Percentiles rank a stretch among this genome's conserved stretches.
Evolutionary conservation across 2,888 invertebrate species (phyloP).

Genomic region (Pollenia labialis): DNA sequence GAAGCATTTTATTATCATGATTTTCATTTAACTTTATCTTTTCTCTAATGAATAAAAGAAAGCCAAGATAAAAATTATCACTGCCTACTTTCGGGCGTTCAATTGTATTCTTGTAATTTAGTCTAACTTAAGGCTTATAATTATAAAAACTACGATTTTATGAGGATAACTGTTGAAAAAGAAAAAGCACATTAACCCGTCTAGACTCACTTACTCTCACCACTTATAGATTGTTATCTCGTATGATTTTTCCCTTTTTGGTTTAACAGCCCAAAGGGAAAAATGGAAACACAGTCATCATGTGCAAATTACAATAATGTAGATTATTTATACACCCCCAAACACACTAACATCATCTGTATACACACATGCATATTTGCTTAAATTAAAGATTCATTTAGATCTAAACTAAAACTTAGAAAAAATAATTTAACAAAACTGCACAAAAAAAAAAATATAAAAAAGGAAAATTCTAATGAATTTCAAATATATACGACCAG

Average conservation of each 20-base stretch:
- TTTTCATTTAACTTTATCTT: background rate
- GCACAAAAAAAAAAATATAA: constrained; percentile 3
- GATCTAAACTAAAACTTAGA: constrained; percentile 46
- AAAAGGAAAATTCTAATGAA: constrained; percentile 50
- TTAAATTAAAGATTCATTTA: constrained; percentile 56
- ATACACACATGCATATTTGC: constrained; percentile 1
- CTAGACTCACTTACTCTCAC: constrained; percentile 51
- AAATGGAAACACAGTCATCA: constrained; percentile 27
- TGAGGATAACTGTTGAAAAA: constrained; percentile 18
- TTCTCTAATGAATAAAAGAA: background rate
- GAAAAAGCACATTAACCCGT: constrained; percentile 45
- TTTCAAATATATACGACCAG: constrained; percentile 37
- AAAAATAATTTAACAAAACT: constrained; percentile 12
- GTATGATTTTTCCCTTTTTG: background rate
- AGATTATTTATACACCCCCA: constrained; percentile 27
- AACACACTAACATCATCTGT: background rate
- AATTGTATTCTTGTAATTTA: constrained; percentile 14
- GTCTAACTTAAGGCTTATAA: constrained; percentile 40
- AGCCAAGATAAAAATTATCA: background rate
- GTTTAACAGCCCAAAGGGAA: constrained; percentile 41
- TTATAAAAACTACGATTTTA: constrained; percentile 47
- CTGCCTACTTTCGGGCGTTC: constrained; percentile 14
- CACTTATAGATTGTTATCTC: background rate
- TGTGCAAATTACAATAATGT: constrained; percentile 37
- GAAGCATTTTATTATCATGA: background rate